These are phyloP conservation scores for Xiphorhynchus erythropygius DNA, from an alignment of 2,797 vertebrate species.

Conservation along the genomic window DNA sequence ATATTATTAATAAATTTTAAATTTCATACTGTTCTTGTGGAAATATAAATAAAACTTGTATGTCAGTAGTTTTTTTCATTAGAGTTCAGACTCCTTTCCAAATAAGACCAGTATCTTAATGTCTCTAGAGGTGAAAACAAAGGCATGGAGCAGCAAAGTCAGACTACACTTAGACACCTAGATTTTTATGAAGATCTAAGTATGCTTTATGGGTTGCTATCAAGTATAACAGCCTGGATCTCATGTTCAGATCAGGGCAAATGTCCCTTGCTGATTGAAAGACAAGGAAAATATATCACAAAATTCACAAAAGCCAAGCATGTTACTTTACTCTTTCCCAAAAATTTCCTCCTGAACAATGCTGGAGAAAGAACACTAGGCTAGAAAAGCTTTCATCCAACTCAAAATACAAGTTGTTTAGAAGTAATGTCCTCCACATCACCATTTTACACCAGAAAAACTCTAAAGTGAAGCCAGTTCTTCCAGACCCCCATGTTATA, in stretches of 20 bases:
- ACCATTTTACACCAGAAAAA: not conserved
- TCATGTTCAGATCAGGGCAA: not conserved
- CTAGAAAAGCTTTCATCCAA: not conserved
- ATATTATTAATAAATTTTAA: not conserved
- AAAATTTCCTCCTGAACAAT: not conserved
- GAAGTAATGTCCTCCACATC: not conserved
- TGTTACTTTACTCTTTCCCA: not conserved
- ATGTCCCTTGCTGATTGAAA: not conserved
- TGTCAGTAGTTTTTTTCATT: fast-evolving
- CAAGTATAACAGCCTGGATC: not conserved
- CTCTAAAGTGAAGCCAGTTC: not conserved
- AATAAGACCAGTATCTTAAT: not conserved
- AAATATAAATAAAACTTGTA: not conserved
- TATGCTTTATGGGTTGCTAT: not conserved
- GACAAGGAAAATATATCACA: not conserved
- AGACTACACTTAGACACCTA: not conserved
- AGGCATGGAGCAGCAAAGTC: not conserved
- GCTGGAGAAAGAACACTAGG: not conserved
- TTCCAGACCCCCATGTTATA: fast-evolving
- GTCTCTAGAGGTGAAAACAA: not conserved
- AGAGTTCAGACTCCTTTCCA: not conserved
- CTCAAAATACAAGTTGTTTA: not conserved
- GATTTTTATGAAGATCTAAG: not conserved
- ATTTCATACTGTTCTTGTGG: not conserved
- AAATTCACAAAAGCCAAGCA: not conserved